Conservation (phyloP, 92 coral and sea anemone genomes). For the Siderastrea siderea region DNA sequence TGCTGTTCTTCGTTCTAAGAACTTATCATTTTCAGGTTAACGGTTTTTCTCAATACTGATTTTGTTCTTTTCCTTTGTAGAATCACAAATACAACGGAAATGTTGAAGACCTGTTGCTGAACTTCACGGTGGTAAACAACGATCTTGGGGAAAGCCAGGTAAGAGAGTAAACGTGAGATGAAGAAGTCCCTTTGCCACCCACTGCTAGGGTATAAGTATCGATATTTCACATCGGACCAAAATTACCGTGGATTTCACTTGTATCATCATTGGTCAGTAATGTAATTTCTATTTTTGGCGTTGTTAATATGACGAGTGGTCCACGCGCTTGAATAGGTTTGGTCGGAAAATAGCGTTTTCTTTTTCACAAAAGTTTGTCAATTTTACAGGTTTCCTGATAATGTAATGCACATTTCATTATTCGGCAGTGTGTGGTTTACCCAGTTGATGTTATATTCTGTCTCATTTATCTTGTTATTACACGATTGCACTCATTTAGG, state of each 20-base stretch:
- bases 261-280: no score
- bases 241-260: no score
- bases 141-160: conserved; percentile 98
- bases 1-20: conserved; percentile 49
- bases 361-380: not conserved
- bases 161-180: not conserved
- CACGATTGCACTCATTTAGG: conserved; percentile 41
- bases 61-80: conserved; percentile 35
- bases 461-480: no score
- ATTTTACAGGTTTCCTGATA: no score
- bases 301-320: no score
- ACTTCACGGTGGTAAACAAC: conserved; percentile 94
- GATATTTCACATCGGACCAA: no score
- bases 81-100: conserved; percentile 87
- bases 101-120: conserved; percentile 90
- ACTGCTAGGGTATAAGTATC: no score
- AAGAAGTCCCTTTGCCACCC: not conserved
- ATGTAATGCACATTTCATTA: no score
- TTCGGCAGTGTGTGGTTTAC: no score
- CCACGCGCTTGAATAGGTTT: no score
- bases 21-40: conserved; percentile 87
- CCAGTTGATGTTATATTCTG: not conserved
- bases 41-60: conserved; percentile 29
- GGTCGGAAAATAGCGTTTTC: no score
- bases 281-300: no score